phyloP scores from a whole-genome alignment of 1,140 invertebrate genomes.

The Platorchestia sp. region DNA sequence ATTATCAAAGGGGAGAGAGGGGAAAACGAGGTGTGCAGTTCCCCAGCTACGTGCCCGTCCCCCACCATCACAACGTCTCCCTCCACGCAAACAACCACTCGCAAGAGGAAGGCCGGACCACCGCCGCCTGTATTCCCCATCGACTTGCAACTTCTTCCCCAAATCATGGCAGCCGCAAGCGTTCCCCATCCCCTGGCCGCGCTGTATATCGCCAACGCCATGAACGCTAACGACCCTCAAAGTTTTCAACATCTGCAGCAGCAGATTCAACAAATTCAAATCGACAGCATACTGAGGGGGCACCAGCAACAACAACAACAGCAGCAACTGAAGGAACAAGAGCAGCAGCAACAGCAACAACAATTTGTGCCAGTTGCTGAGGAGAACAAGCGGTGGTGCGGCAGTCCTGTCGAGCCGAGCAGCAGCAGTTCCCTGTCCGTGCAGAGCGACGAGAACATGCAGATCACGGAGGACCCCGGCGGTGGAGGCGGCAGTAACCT shows the following conservation, averaged over 20 bases:
- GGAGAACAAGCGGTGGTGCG: constrained; percentile 55
- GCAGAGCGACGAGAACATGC: constrained; percentile 43
- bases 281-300: constrained; percentile 55
- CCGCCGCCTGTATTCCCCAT: constrained; percentile 64
- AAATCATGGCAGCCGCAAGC: constrained; percentile 64
- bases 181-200: constrained; percentile 62
- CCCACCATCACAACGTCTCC: constrained; percentile 65
- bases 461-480: constrained; percentile 48
- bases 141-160: constrained; percentile 65
- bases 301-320: constrained; percentile 63
- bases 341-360: constrained; percentile 58
- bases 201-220: constrained; percentile 62
- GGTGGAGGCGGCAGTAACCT: constrained; percentile 58
- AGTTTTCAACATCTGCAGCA: constrained; percentile 63
- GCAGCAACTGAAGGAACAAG: constrained; percentile 59
- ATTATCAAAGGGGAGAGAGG: constrained; percentile 53
- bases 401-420: constrained; percentile 58
- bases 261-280: constrained; percentile 64
- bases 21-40: constrained; percentile 58
- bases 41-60: constrained; percentile 61
- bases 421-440: constrained; percentile 64
- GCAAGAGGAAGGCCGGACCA: constrained; percentile 63
- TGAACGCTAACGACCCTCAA: constrained; percentile 58
- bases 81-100: constrained; percentile 61
- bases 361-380: constrained; percentile 56